Conservation (phyloP, 2,888 invertebrate genomes). For the Phaedon cochleariae region DNA sequence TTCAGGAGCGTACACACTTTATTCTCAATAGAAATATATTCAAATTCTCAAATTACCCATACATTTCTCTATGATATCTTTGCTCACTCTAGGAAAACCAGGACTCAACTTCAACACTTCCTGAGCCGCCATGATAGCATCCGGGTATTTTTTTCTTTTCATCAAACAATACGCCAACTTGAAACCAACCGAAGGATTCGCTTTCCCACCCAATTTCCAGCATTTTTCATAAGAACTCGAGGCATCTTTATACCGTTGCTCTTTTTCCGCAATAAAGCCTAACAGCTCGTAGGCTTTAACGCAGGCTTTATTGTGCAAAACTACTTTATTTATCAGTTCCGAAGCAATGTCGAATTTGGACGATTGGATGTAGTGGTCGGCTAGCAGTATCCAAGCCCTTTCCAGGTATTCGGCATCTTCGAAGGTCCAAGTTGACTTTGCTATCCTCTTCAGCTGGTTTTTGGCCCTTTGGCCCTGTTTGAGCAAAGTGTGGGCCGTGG, state of each 20-base stretch:
- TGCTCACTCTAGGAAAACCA: constrained; percentile 89
- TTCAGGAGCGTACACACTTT: too few relatives aligned
- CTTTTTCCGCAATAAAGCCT: constrained; percentile 90
- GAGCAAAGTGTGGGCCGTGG: constrained; percentile 79
- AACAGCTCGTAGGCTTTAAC: constrained; percentile 89
- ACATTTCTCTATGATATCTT: constrained; percentile 93
- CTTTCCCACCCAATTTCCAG: constrained; percentile 84
- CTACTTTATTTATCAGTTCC: constrained; percentile 79
- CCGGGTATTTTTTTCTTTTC: constrained; percentile 88
- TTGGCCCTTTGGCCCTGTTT: constrained; percentile 93
- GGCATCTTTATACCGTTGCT: constrained; percentile 88
- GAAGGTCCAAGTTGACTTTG: constrained; percentile 88
- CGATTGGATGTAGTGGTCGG: constrained; percentile 86
- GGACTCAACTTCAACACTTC: constrained; percentile 83
- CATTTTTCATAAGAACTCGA: constrained; percentile 84
- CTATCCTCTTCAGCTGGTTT: constrained; percentile 89
- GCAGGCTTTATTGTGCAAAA: constrained; percentile 82
- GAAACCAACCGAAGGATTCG: constrained; percentile 88
- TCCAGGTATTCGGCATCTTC: constrained; percentile 97
- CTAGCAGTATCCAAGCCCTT: constrained; percentile 93
- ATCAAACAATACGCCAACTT: constrained; percentile 92
- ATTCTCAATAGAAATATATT: constrained; percentile 26
- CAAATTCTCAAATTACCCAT: constrained; percentile 77
- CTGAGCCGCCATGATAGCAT: constrained; percentile 91
- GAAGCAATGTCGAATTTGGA: constrained; percentile 87